Evolutionary conservation across 53 echinoderm and acorn worm genomes (phyloP), one percentile per base, ranked within the genome.

Genomic region (Crossaster papposus): DNA sequence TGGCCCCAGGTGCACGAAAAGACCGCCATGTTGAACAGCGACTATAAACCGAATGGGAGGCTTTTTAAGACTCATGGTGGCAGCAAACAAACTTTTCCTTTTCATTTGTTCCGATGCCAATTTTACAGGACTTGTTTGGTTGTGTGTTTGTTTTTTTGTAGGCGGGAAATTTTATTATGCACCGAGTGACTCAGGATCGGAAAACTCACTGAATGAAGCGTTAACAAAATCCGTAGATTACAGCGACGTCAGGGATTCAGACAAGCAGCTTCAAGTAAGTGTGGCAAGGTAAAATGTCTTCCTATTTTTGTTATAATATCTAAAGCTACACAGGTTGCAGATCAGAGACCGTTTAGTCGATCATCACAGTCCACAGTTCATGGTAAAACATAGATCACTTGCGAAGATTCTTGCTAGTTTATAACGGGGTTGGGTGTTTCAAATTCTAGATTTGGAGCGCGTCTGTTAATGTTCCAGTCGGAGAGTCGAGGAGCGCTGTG

Each of bases 101-200:
- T 18, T 18, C 23, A 15, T 18, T 22, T 64, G n/a, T n/a, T n/a
- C n/a, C 23, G 64, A 18, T 64, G 15, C 3, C 15, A n/a, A n/a
- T n/a, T n/a, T n/a, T n/a, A n/a, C 64, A 22, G 20, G 20, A 9
- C 64, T 9, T 64, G 11, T 14, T 64, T 18, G 15, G 30, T 31
- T 11, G 31, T 37, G 14, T 36, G 2, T 13, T 4, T 36, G 36
- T 78, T 29, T 62, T 36, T 12, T 78, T 14, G 58, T 37, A 78
- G 77, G 78, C 20, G 84, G 84, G 20, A 54, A 6, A 51, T 54
- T 84, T 65, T 71, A 72, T 65, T 84, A 36, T 22, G 71, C 70
- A 12, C 18, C 53, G 9, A 20, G 20, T 8, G 84, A 84, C 72
- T 15, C 84, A 26, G 84, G 51, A 28, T 18, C 72, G 29, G 84